Base-by-base conservation (phyloP, 1,140 invertebrate species). In the Dendroctonus valens region DNA sequence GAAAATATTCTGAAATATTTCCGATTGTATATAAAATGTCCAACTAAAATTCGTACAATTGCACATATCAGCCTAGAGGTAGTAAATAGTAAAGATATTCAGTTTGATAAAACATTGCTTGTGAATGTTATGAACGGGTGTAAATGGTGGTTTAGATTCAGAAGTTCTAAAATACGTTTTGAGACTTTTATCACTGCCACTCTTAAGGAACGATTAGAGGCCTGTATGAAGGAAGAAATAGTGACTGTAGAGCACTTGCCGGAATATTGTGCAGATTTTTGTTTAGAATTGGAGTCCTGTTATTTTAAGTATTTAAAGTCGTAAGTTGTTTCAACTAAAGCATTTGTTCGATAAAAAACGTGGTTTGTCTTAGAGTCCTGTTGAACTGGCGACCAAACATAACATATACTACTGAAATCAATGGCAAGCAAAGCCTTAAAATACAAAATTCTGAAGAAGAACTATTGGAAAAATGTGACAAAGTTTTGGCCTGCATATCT, bases 201-300 rank as follows among this genome's bases (percentile, higher is more conserved):
- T 15, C 8, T 58, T 9, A 64, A 70, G 6, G n/a, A 67, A 12
- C 41, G 74, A n/a, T 50, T 76, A n/a, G 52, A 72, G 46, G 15
- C 54, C 7, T 54, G 76, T 2, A 65, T 77, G 41, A 65, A 51
- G 26, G 41, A 52, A 1, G 51, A 71, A 37, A 41, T 54, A 26
- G 42, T 77, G 7, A 62, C 70, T 50, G 48, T 70, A 12, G 42
- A 55, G 6, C 40, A 57, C 26, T 41, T 67, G 11, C 42, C 39
- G 8, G 65, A 67, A 48, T 77, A 74, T 57, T 77, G 75, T 64
- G 41, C 14, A 5, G 76, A 77, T 71, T 76, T 70, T 65, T 57
- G 68, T 8, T 48, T 76, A 11, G 53, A 75, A 59, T 41, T 69
- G 1, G 54, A 74, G 11, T 3, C 12, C 3, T 75, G 67, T 59